Base-by-base conservation (phyloP, 2,113 vertebrate species). In the Spilogale gracilis region DNA sequence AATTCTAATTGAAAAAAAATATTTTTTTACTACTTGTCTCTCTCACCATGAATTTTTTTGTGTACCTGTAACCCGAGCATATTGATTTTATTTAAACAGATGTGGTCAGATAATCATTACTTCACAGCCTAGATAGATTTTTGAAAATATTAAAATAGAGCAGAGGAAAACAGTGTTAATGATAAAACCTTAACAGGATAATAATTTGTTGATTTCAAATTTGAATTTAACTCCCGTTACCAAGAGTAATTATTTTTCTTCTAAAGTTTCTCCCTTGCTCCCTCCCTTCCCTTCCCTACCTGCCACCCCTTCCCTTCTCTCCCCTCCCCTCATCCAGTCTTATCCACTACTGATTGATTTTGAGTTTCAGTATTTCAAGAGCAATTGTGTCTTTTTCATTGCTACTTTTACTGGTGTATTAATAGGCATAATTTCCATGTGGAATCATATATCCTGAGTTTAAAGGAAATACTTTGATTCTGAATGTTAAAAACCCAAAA, bases 71-170 rank as follows among this genome's bases (percentile, higher is more conserved):
- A 84, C 13, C 13, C 69, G 61, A 54, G 45, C 23, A 0, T 84
- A 61, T 50, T 83, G 69, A 71, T 92, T 88, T 96, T 96, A 48
- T 71, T 87, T 94, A 65, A 83, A 78, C 63, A 38, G 50, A 58
- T 84, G 2, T 96, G 43, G 38, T 84, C 60, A 78, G 82, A 20
- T 25, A 43, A 91, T 86, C 6, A 11, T 54, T 85, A 56, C 79
- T 89, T 73, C 50, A 54, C 58, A 84, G 9, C 71, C 58, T 50
- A 65, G 8, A 30, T 85, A 8, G 45, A 67, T 89, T 81, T 96
- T 93, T 84, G 16, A 89, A 65, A 96, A 81, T 80, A 38, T 23
- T 63, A 16, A 78, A 78, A 87, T 93, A 91, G 21, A 83, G 25
- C 82, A 91, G 43, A 30, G 45, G 43, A 61, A 71, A 83, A 61